phyloP scores from a whole-genome alignment of 2,797 vertebrate genomes.

The Cyprinella venusta region DNA sequence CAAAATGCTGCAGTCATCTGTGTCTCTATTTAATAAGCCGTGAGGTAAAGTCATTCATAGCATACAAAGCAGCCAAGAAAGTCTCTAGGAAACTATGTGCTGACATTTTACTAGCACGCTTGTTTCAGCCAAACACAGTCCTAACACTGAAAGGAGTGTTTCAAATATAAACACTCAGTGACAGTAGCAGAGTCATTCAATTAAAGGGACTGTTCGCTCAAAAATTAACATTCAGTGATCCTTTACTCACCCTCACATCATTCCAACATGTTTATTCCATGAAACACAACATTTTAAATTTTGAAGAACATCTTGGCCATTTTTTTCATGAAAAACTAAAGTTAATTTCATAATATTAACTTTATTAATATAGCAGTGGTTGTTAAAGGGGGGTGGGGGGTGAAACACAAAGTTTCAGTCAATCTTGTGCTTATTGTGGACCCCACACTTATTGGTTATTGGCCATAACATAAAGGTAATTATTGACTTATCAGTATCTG shows the following conservation, averaged over 20 bases:
- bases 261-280: conserved; percentile 1
- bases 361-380: background rate
- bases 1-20: conserved; percentile 50
- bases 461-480: background rate
- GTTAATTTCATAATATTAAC: no score
- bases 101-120: conserved; percentile 36
- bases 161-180: conserved; percentile 29
- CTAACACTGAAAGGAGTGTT: conserved; percentile 39
- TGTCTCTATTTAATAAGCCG: conserved; percentile 49
- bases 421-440: background rate
- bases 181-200: conserved; percentile 30
- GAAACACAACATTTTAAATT: background rate
- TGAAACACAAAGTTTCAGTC: no score
- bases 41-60: conserved; percentile 48
- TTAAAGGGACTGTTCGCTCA: conserved; percentile 17
- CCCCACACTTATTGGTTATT: background rate
- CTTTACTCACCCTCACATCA: background rate
- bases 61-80: conserved; percentile 46
- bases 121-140: conserved; percentile 35
- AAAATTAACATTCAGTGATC: background rate
- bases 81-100: conserved; percentile 53
- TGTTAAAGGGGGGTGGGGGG: background rate
- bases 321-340: background rate
- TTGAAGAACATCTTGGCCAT: background rate
- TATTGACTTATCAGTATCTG: background rate